phyloP scores from a whole-genome alignment of 2,113 vertebrate genomes.

The Erpornis zantholeuca region DNA sequence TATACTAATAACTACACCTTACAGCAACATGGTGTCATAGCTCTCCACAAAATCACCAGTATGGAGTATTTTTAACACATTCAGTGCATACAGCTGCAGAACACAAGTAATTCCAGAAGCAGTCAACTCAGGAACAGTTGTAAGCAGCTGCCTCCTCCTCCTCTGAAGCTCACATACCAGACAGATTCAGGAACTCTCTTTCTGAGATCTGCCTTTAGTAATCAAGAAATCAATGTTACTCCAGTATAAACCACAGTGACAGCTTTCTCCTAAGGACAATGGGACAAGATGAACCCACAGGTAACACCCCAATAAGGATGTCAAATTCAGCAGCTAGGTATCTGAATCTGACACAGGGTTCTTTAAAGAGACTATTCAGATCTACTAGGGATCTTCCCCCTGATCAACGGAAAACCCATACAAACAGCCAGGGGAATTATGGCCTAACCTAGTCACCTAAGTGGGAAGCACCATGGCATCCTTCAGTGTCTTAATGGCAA shows the following conservation, averaged over 20 bases:
- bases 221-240: background rate
- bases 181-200: background rate
- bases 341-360: background rate
- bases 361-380: background rate
- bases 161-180: background rate
- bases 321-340: background rate
- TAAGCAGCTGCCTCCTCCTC: background rate
- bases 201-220: background rate
- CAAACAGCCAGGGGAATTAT: background rate
- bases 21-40: background rate
- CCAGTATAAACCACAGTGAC: background rate
- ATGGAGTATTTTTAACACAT: background rate
- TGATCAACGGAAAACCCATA: background rate
- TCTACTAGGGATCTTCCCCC: background rate
- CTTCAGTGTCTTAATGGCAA: background rate
- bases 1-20: background rate
- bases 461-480: background rate
- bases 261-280: background rate
- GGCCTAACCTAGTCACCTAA: background rate
- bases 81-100: background rate
- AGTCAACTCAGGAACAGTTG: background rate
- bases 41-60: background rate
- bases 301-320: rapidly evolving
- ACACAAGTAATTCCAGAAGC: background rate
- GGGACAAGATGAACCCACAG: background rate